These are phyloP conservation scores for Tachycineta bicolor DNA, from an alignment of 2,113 vertebrate genomes.

Conservation along the genomic window DNA sequence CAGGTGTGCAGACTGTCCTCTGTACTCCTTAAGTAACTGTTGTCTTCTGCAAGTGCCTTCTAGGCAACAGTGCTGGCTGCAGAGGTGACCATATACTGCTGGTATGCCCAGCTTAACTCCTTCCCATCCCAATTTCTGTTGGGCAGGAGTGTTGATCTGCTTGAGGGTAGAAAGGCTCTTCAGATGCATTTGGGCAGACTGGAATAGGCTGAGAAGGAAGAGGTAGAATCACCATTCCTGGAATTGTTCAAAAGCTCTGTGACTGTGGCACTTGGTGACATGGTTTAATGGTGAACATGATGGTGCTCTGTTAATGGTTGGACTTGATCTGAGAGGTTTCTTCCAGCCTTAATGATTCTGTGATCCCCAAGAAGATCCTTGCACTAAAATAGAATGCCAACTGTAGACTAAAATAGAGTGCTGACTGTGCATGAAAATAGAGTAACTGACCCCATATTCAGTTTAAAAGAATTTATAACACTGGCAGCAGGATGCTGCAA, in stretches of 20 bases:
- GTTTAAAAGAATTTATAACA: neutral
- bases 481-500: neutral
- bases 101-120: neutral
- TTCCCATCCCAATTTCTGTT: neutral
- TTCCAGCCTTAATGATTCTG: neutral
- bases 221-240: neutral
- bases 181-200: neutral
- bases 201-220: neutral
- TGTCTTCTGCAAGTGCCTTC: neutral
- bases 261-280: accelerated
- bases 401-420: too few relatives aligned
- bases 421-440: too few relatives aligned
- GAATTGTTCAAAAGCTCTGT: neutral
- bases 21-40: neutral
- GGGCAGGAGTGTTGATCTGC: neutral
- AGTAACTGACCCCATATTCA: neutral
- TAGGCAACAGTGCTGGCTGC: neutral
- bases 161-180: neutral
- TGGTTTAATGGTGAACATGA: neutral
- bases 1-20: neutral
- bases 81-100: neutral
- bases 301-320: accelerated
- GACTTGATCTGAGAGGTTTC: neutral
- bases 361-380: neutral
- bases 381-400: neutral